Percentiles rank a stretch among this genome's conserved stretches.
Evolutionary conservation across 2,888 invertebrate species (phyloP).

Genomic region (Synergus laeviventris): DNA sequence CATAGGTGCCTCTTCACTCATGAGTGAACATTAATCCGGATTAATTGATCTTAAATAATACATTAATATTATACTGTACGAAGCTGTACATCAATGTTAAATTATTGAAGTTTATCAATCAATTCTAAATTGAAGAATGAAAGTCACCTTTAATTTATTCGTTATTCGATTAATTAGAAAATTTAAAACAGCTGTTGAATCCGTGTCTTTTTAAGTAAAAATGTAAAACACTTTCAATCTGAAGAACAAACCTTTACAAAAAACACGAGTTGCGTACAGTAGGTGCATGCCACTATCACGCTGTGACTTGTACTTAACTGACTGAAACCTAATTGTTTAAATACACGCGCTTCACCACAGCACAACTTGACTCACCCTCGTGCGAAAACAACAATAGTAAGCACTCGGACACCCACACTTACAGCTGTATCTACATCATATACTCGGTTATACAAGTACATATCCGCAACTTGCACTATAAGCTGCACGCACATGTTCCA

Average conservation of each 20-base stretch:
- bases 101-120: not conserved
- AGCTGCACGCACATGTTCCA: constrained; percentile 40
- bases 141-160: not conserved
- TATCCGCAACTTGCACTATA: constrained; percentile 20
- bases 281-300: constrained; percentile 15
- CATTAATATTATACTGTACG: too few relatives aligned
- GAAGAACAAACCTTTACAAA: not conserved
- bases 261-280: not conserved
- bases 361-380: constrained; percentile 47
- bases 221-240: not conserved
- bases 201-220: not conserved
- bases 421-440: constrained; percentile 28
- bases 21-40: too few relatives aligned
- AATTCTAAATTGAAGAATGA: not conserved
- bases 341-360: constrained; percentile 69
- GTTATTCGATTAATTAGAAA: not conserved
- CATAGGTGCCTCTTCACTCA: too few relatives aligned
- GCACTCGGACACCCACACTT: constrained; percentile 38
- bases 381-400: constrained; percentile 39
- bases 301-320: constrained; percentile 40
- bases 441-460: constrained; percentile 21
- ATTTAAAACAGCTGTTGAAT: not conserved
- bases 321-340: constrained; percentile 68
- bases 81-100: too few relatives aligned
- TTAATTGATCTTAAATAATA: too few relatives aligned